Evolutionary conservation across 2,888 invertebrate genomes (phyloP).

Genomic region (Rapana venosa): DNA sequence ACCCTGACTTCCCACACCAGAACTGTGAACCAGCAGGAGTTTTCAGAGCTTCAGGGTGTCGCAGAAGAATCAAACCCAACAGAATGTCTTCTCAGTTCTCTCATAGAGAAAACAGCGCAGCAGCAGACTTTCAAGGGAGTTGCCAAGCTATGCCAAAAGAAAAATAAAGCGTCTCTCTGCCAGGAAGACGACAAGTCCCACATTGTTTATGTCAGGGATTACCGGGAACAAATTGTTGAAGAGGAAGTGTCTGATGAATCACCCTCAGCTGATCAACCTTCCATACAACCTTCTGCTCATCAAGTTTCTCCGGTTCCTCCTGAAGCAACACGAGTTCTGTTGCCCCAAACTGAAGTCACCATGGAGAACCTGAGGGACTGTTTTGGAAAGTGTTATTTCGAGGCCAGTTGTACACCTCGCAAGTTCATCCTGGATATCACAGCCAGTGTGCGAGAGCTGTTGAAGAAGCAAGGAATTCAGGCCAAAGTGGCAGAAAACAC

Average conservation of each 20-base stretch:
- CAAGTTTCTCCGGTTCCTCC: background rate
- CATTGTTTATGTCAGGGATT: background rate
- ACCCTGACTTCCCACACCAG: background rate
- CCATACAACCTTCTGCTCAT: background rate
- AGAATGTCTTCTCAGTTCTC: background rate
- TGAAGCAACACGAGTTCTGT: conserved; percentile 33
- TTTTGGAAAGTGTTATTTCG: conserved; percentile 47
- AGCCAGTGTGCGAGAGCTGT: conserved; percentile 40
- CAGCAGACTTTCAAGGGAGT: background rate
- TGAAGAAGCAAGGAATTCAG: conserved; percentile 31
- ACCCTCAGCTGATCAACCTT: background rate
- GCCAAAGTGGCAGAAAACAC: conserved; percentile 22
- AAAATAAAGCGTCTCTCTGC: background rate
- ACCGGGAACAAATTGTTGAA: background rate
- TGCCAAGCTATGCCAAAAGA: background rate
- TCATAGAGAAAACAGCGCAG: background rate
- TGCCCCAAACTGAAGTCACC: conserved; percentile 41
- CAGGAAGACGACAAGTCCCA: conserved; percentile 1
- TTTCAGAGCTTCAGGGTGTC: background rate
- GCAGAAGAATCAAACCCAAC: background rate
- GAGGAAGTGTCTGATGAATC: background rate
- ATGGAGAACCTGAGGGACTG: conserved; percentile 39
- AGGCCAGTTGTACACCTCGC: conserved; percentile 51
- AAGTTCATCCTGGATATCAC: conserved; percentile 52
- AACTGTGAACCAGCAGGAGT: background rate